Evolutionary conservation across 2,797 vertebrate genomes (phyloP), one percentile per base, ranked within the genome.

Genomic region (Clarias pachynema): DNA sequence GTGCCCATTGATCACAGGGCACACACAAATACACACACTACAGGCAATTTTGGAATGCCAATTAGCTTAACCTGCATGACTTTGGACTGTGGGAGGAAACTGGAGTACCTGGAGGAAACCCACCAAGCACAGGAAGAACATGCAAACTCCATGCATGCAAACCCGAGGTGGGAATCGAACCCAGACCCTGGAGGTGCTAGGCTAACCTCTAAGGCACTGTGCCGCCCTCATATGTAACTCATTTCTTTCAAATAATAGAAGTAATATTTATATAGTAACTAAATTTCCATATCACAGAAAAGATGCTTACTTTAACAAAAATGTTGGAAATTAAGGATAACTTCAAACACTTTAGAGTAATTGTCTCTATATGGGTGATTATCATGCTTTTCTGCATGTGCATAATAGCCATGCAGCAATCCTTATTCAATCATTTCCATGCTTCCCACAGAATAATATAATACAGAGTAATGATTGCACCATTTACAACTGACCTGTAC

Each of bases 361-460:
- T 7, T 34, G 65, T n/a, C n/a, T 68, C 31, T 34, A 34, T 34
- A 69, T 22, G 18, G 68, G 31, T 16, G 2, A 22, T 69, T 70
- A 37, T 70, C 3, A 10, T 22, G 66, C 18, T 37, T 69, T 20
- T 22, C 2, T 14, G 4, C 31, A 40, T 69, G 3, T 24, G 65
- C 31, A 4, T 40, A 69, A 22, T 22, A 12, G 31, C 22, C 34
- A 37, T 70, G 29, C 16, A 68, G 2, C 20, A 18, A 34, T 68
- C 6, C 65, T 68, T 68, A 68, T 34, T 3, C 34, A 34, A 34
- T 34, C 34, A 34, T n/a, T n/a, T n/a, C n/a, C n/a, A n/a, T n/a
- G n/a, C n/a, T n/a, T n/a, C n/a, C 40, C 70, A 88, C 87, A 83
- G 87, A 49, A 49, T 6, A 29, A 26, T 73, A 26, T 73, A 5